Percentiles rank a stretch among this genome's conserved stretches.
These are phyloP conservation scores for Naso thynnoides DNA, from an alignment of 2,797 vertebrate species.

Conservation along the genomic window DNA sequence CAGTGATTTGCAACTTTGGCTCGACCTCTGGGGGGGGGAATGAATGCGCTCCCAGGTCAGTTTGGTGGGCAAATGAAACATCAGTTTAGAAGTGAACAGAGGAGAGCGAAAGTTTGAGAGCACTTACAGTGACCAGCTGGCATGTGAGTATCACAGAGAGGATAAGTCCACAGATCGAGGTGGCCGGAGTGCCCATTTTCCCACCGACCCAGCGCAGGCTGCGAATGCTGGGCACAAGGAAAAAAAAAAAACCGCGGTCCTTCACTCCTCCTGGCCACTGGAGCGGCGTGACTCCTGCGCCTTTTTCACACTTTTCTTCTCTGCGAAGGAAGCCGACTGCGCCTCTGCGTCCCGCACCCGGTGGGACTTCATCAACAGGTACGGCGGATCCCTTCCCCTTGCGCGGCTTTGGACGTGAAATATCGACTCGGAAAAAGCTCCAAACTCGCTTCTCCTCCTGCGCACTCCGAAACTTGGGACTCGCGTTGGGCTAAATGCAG, in stretches of 20 bases:
- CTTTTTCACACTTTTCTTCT: slow-evolving; percentile 61
- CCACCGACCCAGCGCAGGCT: slow-evolving; percentile 76
- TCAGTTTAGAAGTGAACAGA: background rate
- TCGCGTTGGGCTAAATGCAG: slow-evolving; percentile 55
- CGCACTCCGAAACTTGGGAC: slow-evolving; percentile 65
- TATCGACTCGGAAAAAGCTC: slow-evolving; percentile 15
- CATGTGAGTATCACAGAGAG: slow-evolving; percentile 77
- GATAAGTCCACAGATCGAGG: slow-evolving; percentile 77
- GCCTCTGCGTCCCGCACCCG: slow-evolving; percentile 72
- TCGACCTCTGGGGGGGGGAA: background rate
- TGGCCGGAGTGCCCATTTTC: slow-evolving; percentile 80
- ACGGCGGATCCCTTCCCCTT: slow-evolving; percentile 8
- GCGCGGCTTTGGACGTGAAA: background rate
- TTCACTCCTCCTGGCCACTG: slow-evolving; percentile 70
- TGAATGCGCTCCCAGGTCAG: background rate
- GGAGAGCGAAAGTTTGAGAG: slow-evolving; percentile 26
- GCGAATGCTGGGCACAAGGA: slow-evolving; percentile 66
- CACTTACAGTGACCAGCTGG: slow-evolving; percentile 83
- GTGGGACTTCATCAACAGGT: slow-evolving; percentile 82
- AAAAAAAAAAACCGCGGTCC: slow-evolving; percentile 60
- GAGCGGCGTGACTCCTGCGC: slow-evolving; percentile 51
- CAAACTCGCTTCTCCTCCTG: slow-evolving; percentile 18
- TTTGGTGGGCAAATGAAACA: background rate
- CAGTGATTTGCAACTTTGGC: slow-evolving; percentile 22
- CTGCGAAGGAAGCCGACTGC: slow-evolving; percentile 56